Evolutionary conservation across 92 coral and sea anemone genomes (phyloP), one percentile per base, ranked within the genome.

Genomic region (Porites lobata): DNA sequence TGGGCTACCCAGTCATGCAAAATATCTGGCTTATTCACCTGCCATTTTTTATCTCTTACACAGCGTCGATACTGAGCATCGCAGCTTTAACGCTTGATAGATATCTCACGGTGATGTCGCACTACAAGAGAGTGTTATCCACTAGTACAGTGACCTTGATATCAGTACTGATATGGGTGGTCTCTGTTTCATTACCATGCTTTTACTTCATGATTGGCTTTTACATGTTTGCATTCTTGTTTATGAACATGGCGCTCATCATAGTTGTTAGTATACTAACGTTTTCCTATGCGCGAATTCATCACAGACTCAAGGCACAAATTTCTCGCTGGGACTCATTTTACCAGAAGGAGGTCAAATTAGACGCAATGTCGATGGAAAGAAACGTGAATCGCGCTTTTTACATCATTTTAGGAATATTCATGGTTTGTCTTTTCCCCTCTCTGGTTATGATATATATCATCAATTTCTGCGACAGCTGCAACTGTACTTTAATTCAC

Each of bases 21-120:
- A 29, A 61, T 29, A 53, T 79, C 52, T 84, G 87, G 74, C 20
- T 80, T 65, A 87, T 93, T 3, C 92, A 96, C 63, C 88, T 94
- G 47, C 86, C 96, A 19, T 96, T 90, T 64, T 93, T 96, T 24
- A 89, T 95, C 3, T 94, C 99, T 1, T 92, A 94, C 80, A 95
- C 97, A 1, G 98, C 97, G 1, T 96, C 99, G 56, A 52, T 96
- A 61, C 63, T 96, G 77, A 95, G 99, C 50, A 75, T 96, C 18
- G 97, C 95, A 2, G 95, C 96, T 2, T 74, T 96, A 84, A 94
- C 99, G 1, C 92, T 94, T 8, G 99, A 96, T 59, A 93, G 99
- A 63, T 93, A 91, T 72, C 72, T 93, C 18, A 98, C 98, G 8
- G 94, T 96, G 12, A 93, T 90, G 21, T 90, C 95, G 22, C 51